A percentile compares a stretch with the other conserved stretches of the same genome.
Evolutionary conservation across 30 jellyfish, hydroid and myxozoan genomes (phyloP).

Genomic region (Chironex yamaguchii): DNA sequence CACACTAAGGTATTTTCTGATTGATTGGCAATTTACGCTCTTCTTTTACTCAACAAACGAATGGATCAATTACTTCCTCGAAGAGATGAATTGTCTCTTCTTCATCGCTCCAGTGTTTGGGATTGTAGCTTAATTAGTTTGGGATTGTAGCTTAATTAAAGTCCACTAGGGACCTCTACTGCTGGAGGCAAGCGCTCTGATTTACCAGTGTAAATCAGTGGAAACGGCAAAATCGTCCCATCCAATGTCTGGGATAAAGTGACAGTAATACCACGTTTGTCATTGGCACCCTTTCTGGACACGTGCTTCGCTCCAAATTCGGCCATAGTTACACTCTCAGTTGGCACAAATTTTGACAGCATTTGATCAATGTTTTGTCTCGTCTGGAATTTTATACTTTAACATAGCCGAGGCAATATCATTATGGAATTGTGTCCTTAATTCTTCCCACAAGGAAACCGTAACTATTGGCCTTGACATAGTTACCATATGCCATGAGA

Average conservation of each 20-base stretch:
- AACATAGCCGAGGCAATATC: neutral
- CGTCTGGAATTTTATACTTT: neutral
- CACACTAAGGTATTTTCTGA: too few relatives aligned
- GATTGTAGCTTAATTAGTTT: too few relatives aligned
- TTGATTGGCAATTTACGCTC: too few relatives aligned
- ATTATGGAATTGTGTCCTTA: neutral
- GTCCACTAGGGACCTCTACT: too few relatives aligned
- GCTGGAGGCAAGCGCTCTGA: neutral
- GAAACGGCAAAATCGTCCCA: neutral
- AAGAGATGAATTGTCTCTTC: too few relatives aligned
- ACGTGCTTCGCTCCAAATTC: neutral
- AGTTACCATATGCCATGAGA: neutral
- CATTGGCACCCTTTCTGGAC: neutral
- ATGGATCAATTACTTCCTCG: too few relatives aligned
- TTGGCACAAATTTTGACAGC: neutral
- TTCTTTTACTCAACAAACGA: too few relatives aligned
- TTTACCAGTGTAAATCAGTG: neutral
- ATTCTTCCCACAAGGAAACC: constrained; percentile 3
- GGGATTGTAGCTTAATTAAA: too few relatives aligned
- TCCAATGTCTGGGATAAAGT: neutral
- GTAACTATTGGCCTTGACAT: constrained; percentile 24
- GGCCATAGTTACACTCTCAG: neutral
- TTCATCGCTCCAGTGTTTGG: too few relatives aligned
- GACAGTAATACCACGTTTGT: neutral
- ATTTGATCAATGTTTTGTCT: neutral